A percentile compares a stretch with the other conserved stretches of the same genome.
phyloP scores from a whole-genome alignment of 2,113 vertebrate species.

The Corvus cornix region DNA sequence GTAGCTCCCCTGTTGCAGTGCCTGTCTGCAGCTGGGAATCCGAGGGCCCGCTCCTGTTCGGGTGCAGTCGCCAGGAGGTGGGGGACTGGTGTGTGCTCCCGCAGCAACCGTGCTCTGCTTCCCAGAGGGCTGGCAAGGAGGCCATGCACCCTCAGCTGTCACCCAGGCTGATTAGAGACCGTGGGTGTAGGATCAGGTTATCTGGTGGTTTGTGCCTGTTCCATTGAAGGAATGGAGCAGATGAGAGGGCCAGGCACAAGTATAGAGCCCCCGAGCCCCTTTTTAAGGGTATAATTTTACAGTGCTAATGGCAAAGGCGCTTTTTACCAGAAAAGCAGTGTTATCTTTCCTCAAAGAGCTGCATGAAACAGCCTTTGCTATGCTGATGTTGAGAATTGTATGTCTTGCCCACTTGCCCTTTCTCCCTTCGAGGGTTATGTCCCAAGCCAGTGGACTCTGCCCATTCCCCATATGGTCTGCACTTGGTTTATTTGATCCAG shows the following conservation, averaged over 20 bases:
- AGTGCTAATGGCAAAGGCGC: not conserved
- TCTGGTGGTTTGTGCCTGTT: not conserved
- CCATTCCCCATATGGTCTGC: rapidly evolving
- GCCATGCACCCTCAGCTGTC: not conserved
- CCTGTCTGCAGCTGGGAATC: not conserved
- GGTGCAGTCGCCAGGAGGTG: rapidly evolving
- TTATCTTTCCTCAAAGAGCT: not conserved
- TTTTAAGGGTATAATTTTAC: not conserved
- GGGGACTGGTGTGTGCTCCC: not conserved
- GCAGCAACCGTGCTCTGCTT: not conserved
- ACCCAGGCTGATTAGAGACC: not conserved
- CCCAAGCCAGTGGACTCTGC: not conserved
- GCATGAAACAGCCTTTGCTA: not conserved
- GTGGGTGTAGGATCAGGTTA: not conserved
- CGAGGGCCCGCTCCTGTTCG: rapidly evolving
- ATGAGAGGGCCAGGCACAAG: not conserved
- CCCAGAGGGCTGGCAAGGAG: not conserved
- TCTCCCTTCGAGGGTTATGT: not conserved
- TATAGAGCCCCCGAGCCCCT: not conserved
- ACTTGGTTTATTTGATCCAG: not conserved
- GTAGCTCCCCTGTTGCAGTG: not conserved
- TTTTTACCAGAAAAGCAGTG: not conserved
- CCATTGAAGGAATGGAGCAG: not conserved
- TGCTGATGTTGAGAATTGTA: not conserved
- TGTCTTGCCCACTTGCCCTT: not conserved